phyloP scores from a whole-genome alignment of 2,113 vertebrate species.

The Datnioides undecimradiatus region DNA sequence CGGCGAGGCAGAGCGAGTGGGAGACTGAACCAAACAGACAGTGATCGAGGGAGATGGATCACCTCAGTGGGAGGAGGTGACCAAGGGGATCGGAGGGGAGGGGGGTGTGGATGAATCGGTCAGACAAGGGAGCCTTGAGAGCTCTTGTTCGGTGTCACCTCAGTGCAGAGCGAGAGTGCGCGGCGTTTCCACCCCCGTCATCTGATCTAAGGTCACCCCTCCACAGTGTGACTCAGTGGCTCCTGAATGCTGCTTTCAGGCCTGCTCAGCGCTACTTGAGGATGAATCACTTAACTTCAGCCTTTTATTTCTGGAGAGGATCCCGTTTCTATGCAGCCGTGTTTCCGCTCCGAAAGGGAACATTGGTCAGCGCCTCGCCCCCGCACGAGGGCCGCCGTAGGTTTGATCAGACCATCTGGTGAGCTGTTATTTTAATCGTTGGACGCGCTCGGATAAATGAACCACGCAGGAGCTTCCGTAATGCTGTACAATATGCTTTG shows the following conservation, averaged over 20 bases:
- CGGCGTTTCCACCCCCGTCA: constrained; percentile 64
- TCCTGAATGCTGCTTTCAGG: constrained; percentile 70
- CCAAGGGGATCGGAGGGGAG: neutral
- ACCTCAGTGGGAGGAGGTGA: constrained; percentile 53
- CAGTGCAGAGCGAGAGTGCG: constrained; percentile 40
- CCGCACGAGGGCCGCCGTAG: constrained; percentile 45
- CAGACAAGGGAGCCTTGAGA: constrained; percentile 68
- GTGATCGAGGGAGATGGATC: constrained; percentile 43
- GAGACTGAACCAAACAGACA: constrained; percentile 19
- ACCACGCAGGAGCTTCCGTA: constrained; percentile 4
- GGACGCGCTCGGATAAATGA: constrained; percentile 21
- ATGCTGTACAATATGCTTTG: constrained; percentile 31
- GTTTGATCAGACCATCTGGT: constrained; percentile 64
- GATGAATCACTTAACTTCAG: constrained; percentile 75
- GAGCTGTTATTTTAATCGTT: constrained; percentile 55
- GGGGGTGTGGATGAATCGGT: constrained; percentile 47
- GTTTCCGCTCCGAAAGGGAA: constrained; percentile 60
- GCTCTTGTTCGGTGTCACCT: constrained; percentile 73
- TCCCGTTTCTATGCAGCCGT: constrained; percentile 61
- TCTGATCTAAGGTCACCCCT: constrained; percentile 70
- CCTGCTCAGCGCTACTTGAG: constrained; percentile 46
- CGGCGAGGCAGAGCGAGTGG: neutral
- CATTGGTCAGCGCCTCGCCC: constrained; percentile 63
- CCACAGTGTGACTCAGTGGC: constrained; percentile 72
- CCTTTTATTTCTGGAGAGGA: constrained; percentile 74